A percentile compares a stretch with the other conserved stretches of the same genome.
Evolutionary conservation across 2,113 vertebrate genomes (phyloP).

Genomic region (Accipiter virgatus): DNA sequence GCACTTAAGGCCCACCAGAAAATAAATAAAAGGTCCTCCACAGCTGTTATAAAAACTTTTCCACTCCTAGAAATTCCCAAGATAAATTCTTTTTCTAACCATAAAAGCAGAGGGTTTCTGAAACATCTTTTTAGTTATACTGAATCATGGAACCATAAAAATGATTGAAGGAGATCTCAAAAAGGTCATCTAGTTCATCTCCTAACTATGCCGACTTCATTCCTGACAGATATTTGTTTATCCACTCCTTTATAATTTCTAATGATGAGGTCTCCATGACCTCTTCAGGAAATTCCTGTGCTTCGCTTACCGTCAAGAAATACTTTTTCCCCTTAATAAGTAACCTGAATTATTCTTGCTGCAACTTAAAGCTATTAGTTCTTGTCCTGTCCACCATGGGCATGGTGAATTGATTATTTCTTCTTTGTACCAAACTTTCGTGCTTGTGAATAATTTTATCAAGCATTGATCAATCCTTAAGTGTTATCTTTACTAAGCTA

Average conservation of each 20-base stretch:
- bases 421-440: neutral
- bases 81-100: neutral
- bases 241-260: slow-evolving; percentile 2
- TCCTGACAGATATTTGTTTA: slow-evolving; percentile 29
- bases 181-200: slow-evolving; percentile 14
- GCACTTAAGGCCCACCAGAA: neutral
- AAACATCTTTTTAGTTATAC: neutral
- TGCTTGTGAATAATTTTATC: neutral
- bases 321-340: slow-evolving; percentile 29
- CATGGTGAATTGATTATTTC: neutral
- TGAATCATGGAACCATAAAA: neutral
- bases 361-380: neutral
- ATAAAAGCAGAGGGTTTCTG: neutral
- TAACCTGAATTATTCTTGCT: slow-evolving; percentile 2
- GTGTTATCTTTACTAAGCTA: neutral
- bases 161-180: neutral
- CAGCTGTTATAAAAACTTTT: neutral
- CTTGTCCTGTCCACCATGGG: neutral
- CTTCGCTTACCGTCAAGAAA: slow-evolving; percentile 29
- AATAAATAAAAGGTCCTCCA: neutral
- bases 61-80: neutral
- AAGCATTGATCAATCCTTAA: neutral
- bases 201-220: neutral
- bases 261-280: slow-evolving; percentile 27
- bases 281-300: slow-evolving; percentile 50